Evolutionary conservation across 2,888 invertebrate genomes (phyloP), one percentile per base, ranked within the genome.

Genomic region (Embidobia sp.): DNA sequence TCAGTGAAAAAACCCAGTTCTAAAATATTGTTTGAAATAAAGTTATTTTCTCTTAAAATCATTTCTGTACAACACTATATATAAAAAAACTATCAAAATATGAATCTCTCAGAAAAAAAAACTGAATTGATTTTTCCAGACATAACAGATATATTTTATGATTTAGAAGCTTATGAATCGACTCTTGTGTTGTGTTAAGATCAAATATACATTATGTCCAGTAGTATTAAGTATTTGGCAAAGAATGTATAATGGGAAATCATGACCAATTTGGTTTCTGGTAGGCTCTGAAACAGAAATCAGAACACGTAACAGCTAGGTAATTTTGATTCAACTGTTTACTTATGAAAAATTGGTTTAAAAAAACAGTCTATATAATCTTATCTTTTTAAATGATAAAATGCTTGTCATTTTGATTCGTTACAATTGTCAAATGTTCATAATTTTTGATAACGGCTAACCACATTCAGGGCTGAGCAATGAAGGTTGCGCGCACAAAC

Each of bases 221-320:
- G 51, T 55, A 37, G 18, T 51, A 55, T 15, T 42, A 67, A 37
- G 18, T 51, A 55, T 15, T 42, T 37, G 29, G 67, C 31, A 67
- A 66, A 66, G 10, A 53, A 64, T 64, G 49, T 77, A 55, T 63
- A 16, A 64, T 64, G 70, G 51, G 40, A 78, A 76, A 79, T 82
- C 79, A 83, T 83, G 85, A 87, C 86, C 86, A 85, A 86, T 85
- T 86, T 82, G 84, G 83, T 85, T 70, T 80, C 87, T 85, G 85
- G 87, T 88, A 88, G 86, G 87, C 86, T 89, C 89, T 89, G 89
- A 87, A 89, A 89, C 89, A 89, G 88, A 89, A 89, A 89, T 87
- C 88, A 89, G 88, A 86, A 88, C 86, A 87, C 87, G 86, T 86
- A 85, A 87, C 86, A 82, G 79, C 82, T 79, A 79, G 81, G 75